phyloP scores from a whole-genome alignment of 2,888 invertebrate genomes.

The Clanis bilineata region DNA sequence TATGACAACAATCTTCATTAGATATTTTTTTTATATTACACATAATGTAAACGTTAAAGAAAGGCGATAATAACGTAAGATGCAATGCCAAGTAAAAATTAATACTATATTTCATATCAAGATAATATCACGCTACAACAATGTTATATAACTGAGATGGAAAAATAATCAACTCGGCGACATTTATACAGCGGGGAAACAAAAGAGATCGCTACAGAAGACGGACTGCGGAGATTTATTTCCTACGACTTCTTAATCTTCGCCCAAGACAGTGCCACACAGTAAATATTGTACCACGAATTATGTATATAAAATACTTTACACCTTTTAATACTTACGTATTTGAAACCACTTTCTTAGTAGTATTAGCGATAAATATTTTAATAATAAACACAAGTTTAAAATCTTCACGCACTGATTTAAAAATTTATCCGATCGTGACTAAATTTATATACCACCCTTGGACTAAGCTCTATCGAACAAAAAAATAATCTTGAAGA shows the following conservation, averaged over 20 bases:
- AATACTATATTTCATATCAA: not conserved
- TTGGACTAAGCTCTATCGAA: too few species aligned
- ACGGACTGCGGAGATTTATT: not conserved
- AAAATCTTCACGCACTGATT: too few species aligned
- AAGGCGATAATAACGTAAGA: not conserved
- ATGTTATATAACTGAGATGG: not conserved
- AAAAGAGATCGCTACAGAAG: not conserved
- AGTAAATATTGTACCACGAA: not conserved
- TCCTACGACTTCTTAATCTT: conserved; percentile 3
- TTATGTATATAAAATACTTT: not conserved
- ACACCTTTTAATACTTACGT: too few species aligned
- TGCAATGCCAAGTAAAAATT: not conserved
- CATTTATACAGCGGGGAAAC: conserved; percentile 1
- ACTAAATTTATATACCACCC: too few species aligned
- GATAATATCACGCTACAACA: not conserved
- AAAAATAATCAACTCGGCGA: conserved; percentile 9
- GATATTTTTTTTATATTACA: too few species aligned
- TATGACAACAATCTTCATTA: too few species aligned
- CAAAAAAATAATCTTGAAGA: too few species aligned
- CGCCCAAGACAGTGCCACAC: not conserved
- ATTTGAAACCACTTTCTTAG: too few species aligned
- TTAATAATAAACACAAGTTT: too few species aligned
- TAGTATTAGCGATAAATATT: too few species aligned
- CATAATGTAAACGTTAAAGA: not conserved
- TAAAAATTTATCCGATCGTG: too few species aligned